These are phyloP conservation scores for Acrocephalus scirpaceus DNA, from an alignment of 2,797 vertebrate genomes.

Conservation along the genomic window DNA sequence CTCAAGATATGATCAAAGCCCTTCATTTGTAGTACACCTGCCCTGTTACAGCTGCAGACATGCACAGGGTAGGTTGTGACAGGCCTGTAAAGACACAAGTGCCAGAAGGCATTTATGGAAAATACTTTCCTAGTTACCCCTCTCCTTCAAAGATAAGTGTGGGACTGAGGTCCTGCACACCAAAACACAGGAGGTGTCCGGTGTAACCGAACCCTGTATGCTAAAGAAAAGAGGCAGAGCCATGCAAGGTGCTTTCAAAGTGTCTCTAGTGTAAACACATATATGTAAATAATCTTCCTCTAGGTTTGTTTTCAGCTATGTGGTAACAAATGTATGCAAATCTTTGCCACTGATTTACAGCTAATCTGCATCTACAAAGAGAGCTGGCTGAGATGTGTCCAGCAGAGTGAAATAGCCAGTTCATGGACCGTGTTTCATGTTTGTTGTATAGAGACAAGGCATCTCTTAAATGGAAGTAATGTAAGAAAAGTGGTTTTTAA, in stretches of 20 bases:
- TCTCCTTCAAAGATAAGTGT: background rate
- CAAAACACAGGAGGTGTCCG: background rate
- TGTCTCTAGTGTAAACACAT: background rate
- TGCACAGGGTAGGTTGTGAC: background rate
- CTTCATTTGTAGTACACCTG: background rate
- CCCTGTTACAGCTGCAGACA: background rate
- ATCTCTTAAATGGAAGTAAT: background rate
- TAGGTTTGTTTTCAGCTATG: background rate
- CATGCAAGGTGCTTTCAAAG: background rate
- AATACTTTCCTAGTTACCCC: background rate
- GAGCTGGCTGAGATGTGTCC: background rate
- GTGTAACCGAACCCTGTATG: rapidly evolving
- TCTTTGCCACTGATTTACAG: background rate
- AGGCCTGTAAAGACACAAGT: background rate
- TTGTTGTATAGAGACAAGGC: background rate
- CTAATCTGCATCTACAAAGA: background rate
- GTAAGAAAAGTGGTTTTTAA: background rate
- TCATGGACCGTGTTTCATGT: rapidly evolving
- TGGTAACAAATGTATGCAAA: background rate
- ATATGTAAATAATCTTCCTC: background rate
- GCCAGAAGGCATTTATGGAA: background rate
- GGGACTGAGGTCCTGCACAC: background rate
- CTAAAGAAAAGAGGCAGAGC: background rate
- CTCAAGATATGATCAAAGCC: background rate
- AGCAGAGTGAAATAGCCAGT: background rate